These are phyloP conservation scores for Bombus polaris DNA, from an alignment of 1,140 invertebrate species.

Conservation along the genomic window DNA sequence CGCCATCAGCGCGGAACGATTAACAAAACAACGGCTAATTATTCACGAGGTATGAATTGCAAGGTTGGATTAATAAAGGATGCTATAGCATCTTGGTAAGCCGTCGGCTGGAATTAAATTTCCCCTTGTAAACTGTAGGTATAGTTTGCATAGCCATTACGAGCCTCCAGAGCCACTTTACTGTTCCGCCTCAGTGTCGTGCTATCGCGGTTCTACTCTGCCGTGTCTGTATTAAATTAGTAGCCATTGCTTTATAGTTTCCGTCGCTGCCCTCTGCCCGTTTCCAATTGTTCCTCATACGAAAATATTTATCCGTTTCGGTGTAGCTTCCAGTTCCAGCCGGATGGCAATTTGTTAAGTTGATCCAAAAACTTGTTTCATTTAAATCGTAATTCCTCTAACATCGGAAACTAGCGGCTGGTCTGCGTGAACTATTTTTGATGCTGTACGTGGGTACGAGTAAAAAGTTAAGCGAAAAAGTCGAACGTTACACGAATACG, in stretches of 20 bases:
- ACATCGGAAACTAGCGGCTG: not conserved
- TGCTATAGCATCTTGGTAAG: constrained; percentile 36
- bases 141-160: constrained; percentile 57
- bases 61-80: constrained; percentile 40
- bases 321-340: not conserved
- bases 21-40: not conserved
- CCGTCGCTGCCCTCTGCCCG: not conserved
- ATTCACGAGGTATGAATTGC: not conserved
- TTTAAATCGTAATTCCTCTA: not conserved
- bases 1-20: no score
- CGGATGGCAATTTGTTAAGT: not conserved
- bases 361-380: not conserved
- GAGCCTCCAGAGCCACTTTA: constrained; percentile 49
- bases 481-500: not conserved
- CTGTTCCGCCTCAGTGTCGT: constrained; percentile 42
- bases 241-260: constrained; percentile 48
- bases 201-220: constrained; percentile 24
- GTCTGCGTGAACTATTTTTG: not conserved
- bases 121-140: constrained; percentile 51
- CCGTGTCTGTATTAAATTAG: constrained; percentile 49
- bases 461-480: not conserved
- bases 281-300: not conserved
- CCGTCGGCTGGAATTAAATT: constrained; percentile 38
- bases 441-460: no score
- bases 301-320: constrained; percentile 24